These are phyloP conservation scores for Vombatus ursinus DNA, from an alignment of 2,113 vertebrate genomes.

Conservation along the genomic window DNA sequence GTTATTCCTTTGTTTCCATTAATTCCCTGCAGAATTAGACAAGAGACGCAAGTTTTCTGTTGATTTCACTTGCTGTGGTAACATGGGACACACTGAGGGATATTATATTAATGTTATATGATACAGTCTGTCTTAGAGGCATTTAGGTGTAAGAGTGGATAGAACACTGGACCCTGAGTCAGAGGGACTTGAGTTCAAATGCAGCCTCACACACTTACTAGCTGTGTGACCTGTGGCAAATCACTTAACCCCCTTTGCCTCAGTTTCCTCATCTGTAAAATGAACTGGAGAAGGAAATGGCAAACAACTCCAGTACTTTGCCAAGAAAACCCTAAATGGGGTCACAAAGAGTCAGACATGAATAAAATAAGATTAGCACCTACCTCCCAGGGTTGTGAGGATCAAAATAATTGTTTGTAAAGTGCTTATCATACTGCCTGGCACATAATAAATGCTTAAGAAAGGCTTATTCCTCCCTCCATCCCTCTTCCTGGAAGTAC, in stretches of 20 bases:
- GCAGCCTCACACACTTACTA: background rate
- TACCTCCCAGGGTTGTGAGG: background rate
- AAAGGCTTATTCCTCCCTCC: background rate
- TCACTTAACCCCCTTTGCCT: background rate
- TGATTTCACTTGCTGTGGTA: slow-evolving; percentile 37
- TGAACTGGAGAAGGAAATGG: background rate
- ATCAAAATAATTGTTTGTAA: background rate
- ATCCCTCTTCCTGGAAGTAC: background rate
- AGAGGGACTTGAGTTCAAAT: background rate
- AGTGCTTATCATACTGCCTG: background rate
- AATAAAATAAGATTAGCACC: background rate
- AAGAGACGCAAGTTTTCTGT: background rate
- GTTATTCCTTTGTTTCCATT: background rate
- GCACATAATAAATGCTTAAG: background rate
- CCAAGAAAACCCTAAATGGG: background rate
- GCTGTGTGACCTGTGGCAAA: background rate
- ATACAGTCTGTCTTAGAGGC: background rate
- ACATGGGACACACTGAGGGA: background rate
- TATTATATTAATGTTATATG: background rate
- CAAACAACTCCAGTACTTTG: background rate
- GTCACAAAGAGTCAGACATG: background rate
- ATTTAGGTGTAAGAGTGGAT: background rate
- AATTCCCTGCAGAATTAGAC: background rate
- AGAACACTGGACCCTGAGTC: background rate
- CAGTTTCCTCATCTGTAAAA: background rate